phyloP scores from a whole-genome alignment of 1,140 invertebrate species.

The Atta cephalotes region DNA sequence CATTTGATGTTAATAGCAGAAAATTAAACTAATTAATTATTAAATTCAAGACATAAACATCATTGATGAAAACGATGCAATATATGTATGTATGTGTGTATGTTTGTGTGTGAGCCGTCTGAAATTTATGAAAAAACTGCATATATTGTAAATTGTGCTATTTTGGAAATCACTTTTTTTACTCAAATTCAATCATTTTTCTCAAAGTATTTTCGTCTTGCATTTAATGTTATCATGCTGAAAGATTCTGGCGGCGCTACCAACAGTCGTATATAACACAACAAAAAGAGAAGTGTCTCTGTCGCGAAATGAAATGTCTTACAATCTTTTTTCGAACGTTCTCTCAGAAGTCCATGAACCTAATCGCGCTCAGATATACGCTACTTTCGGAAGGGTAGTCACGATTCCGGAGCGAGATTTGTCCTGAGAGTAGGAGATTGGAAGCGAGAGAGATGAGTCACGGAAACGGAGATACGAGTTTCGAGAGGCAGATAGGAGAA shows the following conservation, averaged over 20 bases:
- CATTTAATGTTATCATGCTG: not conserved
- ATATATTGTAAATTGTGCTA: not conserved
- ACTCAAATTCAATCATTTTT: not conserved
- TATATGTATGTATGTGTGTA: not conserved
- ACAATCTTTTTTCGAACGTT: constrained; percentile 31
- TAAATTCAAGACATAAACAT: not conserved
- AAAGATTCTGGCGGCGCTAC: not conserved
- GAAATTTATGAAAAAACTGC: not conserved
- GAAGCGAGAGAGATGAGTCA: constrained; percentile 71
- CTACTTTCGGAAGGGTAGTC: constrained; percentile 59
- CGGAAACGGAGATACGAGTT: constrained; percentile 73
- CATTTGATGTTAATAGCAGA: not conserved
- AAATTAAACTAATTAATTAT: not conserved
- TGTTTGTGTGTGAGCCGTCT: not conserved
- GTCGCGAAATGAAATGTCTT: not conserved
- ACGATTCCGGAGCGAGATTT: constrained; percentile 62
- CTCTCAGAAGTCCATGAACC: constrained; percentile 25
- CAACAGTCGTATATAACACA: not conserved
- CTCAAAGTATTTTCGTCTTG: not conserved
- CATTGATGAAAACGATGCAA: not conserved
- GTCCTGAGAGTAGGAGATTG: constrained; percentile 70
- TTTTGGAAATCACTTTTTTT: not conserved
- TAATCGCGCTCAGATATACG: constrained; percentile 58
- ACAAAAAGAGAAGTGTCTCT: not conserved
- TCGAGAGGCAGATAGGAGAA: constrained; percentile 68